A percentile compares a stretch with the other conserved stretches of the same genome.
These are phyloP conservation scores for Drosophila barbarae DNA, from an alignment of 2,888 invertebrate species.

Conservation along the genomic window DNA sequence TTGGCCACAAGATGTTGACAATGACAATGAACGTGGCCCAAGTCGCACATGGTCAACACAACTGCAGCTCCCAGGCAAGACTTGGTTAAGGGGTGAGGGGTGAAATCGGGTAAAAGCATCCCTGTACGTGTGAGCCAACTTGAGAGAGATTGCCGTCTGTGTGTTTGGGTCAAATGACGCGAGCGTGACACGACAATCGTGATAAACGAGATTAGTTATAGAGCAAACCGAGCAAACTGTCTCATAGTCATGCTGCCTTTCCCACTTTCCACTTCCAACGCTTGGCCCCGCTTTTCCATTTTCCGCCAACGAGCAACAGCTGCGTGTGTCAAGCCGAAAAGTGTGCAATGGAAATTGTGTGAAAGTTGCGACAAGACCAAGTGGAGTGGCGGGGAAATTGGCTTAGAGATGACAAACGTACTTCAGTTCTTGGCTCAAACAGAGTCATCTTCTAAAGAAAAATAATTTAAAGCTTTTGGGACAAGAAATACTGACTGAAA, in stretches of 20 bases:
- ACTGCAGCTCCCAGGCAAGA: conserved; percentile 20
- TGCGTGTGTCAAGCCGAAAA: conserved; percentile 56
- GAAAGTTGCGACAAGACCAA: conserved; percentile 45
- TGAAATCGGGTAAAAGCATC: conserved; percentile 16
- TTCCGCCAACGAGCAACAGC: conserved; percentile 50
- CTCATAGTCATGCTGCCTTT: conserved; percentile 19
- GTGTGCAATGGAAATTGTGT: conserved; percentile 62
- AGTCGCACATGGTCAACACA: conserved; percentile 54
- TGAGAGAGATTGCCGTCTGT: conserved; percentile 10
- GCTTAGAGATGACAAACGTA: conserved; percentile 2
- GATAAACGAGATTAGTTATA: conserved; percentile 63
- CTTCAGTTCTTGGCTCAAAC: neutral
- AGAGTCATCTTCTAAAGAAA: neutral
- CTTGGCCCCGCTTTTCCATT: neutral
- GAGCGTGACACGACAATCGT: conserved; percentile 70
- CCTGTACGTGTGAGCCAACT: conserved; percentile 13
- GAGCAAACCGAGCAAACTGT: conserved; percentile 43
- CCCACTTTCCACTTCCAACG: neutral
- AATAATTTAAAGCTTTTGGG: neutral
- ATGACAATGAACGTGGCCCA: conserved; percentile 68
- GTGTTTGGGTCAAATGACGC: conserved; percentile 64
- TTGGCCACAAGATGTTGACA: conserved; percentile 70
- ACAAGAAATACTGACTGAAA: neutral
- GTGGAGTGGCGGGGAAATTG: conserved; percentile 14
- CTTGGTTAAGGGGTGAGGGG: conserved; percentile 2